Base-by-base conservation (phyloP, 64 coral and sea anemone genomes). In the Montipora sp. region DNA sequence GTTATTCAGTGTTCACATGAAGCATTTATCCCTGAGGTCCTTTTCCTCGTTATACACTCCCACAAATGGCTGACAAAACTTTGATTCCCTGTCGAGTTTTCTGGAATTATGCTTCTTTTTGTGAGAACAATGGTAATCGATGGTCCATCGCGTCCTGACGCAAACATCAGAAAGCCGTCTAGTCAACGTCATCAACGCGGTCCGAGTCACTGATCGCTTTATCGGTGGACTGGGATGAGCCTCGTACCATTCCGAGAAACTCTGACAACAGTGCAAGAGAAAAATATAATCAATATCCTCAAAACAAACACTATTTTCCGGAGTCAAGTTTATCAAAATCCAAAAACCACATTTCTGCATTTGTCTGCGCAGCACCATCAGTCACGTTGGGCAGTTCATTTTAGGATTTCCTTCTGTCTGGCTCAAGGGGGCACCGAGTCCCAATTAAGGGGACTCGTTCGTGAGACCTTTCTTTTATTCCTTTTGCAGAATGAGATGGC, bases 161-260 rank as follows among this genome's bases (percentile, higher is more conserved):
- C 43, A 16, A 15, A 49, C 81, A 44, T 68, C 81, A 51, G 8
- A 27, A 63, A 5, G 51, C 51, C 9, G 11, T 71, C 65, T 72
- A 85, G 45, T 85, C 82, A 24, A 85, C 82, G 18, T 85, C 82
- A 72, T 85, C 61, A 50, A 85, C 82, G n/a, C 46, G 63, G 71
- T 85, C 82, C 50, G 82, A 21, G 19, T 72, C 82, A 13, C 66
- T 51, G 15, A 19, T 48, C 19, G 46, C 65, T 14, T 13, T n/a
- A 46, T 66, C 82, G 1, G 18, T 45, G 18, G 63, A 85, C 82
- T 50, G 46, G 61, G 82, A 16, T 13, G 82, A 49, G 61, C 47
- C 66, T 15, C 82, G 82, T 5, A 85, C 68, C 82, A 85, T 85
- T 12, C 82, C 82, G 9, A 73, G 46, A 16, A 85, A 85, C 19